Evolutionary conservation across 2,113 vertebrate genomes (phyloP).

Genomic region (Oreochromis spilurus): DNA sequence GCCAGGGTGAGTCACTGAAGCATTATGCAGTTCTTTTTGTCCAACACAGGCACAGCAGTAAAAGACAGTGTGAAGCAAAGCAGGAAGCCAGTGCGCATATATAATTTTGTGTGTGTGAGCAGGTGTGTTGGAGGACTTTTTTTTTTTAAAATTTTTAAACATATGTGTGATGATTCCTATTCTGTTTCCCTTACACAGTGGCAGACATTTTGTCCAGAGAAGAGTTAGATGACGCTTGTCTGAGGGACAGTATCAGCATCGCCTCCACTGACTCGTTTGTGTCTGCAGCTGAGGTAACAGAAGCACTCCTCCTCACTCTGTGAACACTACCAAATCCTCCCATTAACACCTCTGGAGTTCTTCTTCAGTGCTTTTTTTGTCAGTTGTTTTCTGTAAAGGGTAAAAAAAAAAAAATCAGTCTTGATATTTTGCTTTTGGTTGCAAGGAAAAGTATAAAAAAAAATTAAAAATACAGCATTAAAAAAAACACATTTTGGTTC

Average conservation of each 20-base stretch:
- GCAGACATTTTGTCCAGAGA: constrained; percentile 75
- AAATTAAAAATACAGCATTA: fast-evolving
- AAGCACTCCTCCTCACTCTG: neutral
- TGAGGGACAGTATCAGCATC: constrained; percentile 83
- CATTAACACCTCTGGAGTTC: neutral
- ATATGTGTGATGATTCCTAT: neutral
- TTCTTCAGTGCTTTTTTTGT: neutral
- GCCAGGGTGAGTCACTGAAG: constrained; percentile 75
- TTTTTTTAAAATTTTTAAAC: neutral
- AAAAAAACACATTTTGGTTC: fast-evolving
- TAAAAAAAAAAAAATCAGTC: neutral
- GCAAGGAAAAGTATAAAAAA: neutral
- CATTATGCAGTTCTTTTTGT: neutral
- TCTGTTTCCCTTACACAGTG: constrained; percentile 76
- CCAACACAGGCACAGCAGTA: neutral
- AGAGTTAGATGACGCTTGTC: constrained; percentile 75
- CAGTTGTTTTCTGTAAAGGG: neutral
- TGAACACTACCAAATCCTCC: neutral
- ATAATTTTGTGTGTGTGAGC: neutral
- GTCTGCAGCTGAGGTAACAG: constrained; percentile 87
- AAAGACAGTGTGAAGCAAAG: neutral
- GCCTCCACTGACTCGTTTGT: constrained; percentile 89
- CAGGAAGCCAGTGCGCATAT: neutral
- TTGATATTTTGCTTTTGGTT: neutral
- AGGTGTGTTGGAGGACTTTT: fast-evolving